Percentiles rank a stretch among this genome's conserved stretches.
phyloP scores from a whole-genome alignment of 2,888 invertebrate species.

The Drosophila borborema region DNA sequence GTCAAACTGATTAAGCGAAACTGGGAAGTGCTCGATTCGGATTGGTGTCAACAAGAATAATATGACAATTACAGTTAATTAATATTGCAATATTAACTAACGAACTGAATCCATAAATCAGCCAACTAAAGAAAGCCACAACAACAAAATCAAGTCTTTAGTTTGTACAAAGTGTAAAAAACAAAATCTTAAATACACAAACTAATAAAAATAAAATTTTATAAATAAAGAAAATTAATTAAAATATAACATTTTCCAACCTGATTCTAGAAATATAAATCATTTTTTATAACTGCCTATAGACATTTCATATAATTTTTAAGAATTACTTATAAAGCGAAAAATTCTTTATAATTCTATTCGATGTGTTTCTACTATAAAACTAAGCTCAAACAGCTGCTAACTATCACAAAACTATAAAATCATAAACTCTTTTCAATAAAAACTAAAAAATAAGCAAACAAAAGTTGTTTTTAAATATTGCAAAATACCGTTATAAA shows the following conservation, averaged over 20 bases:
- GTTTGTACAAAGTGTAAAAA: constrained; percentile 54
- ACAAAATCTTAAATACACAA: background rate
- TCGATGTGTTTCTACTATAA: constrained; percentile 9
- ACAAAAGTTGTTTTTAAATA: background rate
- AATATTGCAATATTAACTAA: constrained; percentile 45
- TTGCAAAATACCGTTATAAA: background rate
- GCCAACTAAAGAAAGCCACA: constrained; percentile 15
- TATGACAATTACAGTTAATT: constrained; percentile 68
- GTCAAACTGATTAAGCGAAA: constrained; percentile 36
- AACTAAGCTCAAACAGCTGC: background rate
- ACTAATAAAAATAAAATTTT: background rate
- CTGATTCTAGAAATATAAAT: constrained; percentile 8
- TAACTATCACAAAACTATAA: constrained; percentile 4
- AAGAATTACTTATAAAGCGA: background rate
- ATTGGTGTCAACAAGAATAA: constrained; percentile 71
- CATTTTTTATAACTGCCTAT: constrained; percentile 29
- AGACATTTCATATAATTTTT: constrained; percentile 2
- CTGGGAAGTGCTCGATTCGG: constrained; percentile 56
- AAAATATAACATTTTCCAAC: background rate
- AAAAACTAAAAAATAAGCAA: background rate
- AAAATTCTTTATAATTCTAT: background rate
- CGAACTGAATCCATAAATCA: constrained; percentile 40
- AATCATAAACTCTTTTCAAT: background rate
- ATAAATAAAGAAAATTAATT: background rate
- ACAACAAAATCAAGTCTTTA: constrained; percentile 32